Conservation (phyloP, 2,888 invertebrate species). For the Harpalus rufipes region DNA sequence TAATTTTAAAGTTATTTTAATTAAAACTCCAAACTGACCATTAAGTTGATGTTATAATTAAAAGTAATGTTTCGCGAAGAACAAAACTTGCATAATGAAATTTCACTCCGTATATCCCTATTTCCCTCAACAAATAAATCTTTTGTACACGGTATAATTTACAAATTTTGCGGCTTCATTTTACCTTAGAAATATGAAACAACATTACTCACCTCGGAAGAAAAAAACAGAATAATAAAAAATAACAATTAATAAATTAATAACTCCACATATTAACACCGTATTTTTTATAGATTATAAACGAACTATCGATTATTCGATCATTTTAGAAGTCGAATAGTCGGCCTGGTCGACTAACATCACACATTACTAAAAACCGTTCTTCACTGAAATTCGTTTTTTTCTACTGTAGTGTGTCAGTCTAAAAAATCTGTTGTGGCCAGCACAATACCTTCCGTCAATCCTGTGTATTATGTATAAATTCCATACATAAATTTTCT, state of each 20-base stretch:
- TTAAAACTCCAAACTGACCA: conserved; percentile 52
- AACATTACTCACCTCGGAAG: neutral
- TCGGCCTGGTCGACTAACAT: too few relatives aligned
- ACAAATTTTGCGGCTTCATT: conserved; percentile 41
- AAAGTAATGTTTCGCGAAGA: conserved; percentile 51
- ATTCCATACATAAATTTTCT: too few relatives aligned
- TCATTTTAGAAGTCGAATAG: too few relatives aligned
- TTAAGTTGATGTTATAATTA: conserved; percentile 53
- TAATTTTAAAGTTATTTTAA: conserved; percentile 54
- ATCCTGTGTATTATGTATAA: too few relatives aligned
- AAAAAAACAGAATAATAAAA: neutral
- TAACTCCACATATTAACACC: neutral
- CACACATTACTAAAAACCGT: too few relatives aligned
- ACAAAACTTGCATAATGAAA: conserved; percentile 49
- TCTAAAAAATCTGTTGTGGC: too few relatives aligned
- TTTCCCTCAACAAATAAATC: conserved; percentile 50
- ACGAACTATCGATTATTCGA: too few relatives aligned
- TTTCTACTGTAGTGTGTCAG: too few relatives aligned
- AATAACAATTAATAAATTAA: conserved; percentile 7
- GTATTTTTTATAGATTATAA: too few relatives aligned
- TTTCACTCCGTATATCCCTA: conserved; percentile 44
- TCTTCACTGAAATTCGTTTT: too few relatives aligned
- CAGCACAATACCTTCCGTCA: too few relatives aligned
- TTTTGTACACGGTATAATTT: conserved; percentile 37
- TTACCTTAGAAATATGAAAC: conserved; percentile 29